Conservation (phyloP, 2,888 invertebrate species). For the Cheilosia soror region DNA sequence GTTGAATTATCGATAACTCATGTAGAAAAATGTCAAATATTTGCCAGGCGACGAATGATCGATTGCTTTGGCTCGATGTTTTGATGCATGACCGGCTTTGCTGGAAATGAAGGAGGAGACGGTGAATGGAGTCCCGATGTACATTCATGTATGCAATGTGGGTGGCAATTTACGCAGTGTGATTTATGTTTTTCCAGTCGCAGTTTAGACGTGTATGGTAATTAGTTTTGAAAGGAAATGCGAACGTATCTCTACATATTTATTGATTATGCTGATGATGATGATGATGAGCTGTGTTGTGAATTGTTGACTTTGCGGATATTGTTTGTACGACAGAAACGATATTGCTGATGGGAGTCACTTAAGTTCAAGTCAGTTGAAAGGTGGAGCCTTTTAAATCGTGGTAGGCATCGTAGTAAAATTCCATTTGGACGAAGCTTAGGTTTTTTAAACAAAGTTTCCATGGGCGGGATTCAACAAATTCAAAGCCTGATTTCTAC, state of each 20-base stretch:
- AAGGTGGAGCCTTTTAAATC: no score
- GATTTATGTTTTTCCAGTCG: conserved; percentile 64
- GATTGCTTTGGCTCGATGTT: conserved; percentile 67
- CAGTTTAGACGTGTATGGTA: conserved; percentile 67
- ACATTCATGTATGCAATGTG: conserved; percentile 37
- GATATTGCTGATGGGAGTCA: not conserved
- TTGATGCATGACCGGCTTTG: conserved; percentile 68
- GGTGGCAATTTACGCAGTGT: conserved; percentile 72
- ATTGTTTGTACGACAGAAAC: not conserved
- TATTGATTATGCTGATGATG: conserved; percentile 9
- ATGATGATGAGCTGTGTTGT: conserved; percentile 4
- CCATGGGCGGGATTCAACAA: no score
- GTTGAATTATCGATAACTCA: conserved; percentile 75
- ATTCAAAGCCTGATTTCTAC: no score
- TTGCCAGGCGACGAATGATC: conserved; percentile 68
- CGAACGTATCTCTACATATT: conserved; percentile 19
- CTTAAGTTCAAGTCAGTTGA: no score
- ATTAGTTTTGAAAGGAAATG: conserved; percentile 68
- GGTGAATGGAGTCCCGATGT: conserved; percentile 51
- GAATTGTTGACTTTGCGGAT: conserved; percentile 15
- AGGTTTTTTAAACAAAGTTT: no score
- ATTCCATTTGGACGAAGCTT: no score
- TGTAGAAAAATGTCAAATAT: conserved; percentile 76
- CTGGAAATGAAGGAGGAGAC: conserved; percentile 5
- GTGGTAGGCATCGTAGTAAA: no score